phyloP scores from a whole-genome alignment of 2,113 vertebrate species.

The Trochalopteron elliotii region DNA sequence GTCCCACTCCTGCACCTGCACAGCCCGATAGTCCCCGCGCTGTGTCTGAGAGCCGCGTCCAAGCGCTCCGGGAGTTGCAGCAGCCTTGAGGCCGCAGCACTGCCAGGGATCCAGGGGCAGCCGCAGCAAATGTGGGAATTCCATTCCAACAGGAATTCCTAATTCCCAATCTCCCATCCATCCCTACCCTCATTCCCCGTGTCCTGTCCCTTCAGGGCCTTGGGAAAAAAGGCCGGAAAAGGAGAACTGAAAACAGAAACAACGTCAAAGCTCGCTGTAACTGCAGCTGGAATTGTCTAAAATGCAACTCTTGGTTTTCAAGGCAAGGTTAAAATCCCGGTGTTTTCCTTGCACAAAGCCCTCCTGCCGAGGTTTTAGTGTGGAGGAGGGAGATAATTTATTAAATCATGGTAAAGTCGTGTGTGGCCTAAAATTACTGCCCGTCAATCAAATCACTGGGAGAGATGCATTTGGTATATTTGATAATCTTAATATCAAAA shows the following conservation, averaged over 20 bases:
- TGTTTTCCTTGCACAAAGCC: background rate
- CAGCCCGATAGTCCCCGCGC: no score
- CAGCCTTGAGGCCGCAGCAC: background rate
- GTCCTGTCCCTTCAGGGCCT: no score
- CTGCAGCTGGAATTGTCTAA: background rate
- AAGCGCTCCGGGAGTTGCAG: fast-evolving
- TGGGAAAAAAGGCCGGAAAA: background rate
- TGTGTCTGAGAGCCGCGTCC: fast-evolving
- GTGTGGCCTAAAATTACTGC: fast-evolving
- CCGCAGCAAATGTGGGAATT: fast-evolving
- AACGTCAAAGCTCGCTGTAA: fast-evolving
- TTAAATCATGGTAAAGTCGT: background rate
- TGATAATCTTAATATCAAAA: background rate
- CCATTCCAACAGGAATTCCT: background rate
- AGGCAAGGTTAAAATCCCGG: background rate
- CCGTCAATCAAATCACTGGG: fast-evolving
- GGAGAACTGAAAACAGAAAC: background rate
- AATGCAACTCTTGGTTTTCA: background rate
- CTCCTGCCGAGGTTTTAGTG: background rate
- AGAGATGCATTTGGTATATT: fast-evolving
- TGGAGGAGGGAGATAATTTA: background rate
- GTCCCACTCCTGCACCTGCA: no score
- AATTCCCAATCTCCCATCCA: fast-evolving
- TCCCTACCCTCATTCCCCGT: fast-evolving
- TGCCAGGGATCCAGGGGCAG: fast-evolving